Evolutionary conservation across 2,888 invertebrate genomes (phyloP), one percentile per base, ranked within the genome.

Genomic region (Dicyrtomina minuta): DNA sequence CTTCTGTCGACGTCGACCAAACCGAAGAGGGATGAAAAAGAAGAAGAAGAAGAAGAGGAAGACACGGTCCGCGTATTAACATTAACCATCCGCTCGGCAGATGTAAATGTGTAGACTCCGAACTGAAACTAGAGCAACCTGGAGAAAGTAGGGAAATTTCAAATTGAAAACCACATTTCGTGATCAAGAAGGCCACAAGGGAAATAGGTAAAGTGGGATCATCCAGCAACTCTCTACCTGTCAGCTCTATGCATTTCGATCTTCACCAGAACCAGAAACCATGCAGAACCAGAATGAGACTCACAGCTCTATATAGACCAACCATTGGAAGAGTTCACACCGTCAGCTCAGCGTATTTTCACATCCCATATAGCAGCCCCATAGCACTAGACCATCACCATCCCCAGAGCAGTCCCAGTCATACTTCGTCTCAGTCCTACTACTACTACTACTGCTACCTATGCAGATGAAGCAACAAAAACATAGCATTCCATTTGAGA

Each of bases 101-200:
- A n/a, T n/a, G n/a, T n/a, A n/a, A n/a, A n/a, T n/a, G n/a, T n/a
- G n/a, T n/a, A n/a, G n/a, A n/a, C n/a, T n/a, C n/a, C n/a, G n/a
- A n/a, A n/a, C n/a, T n/a, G n/a, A n/a, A n/a, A n/a, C n/a, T n/a
- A n/a, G 27, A 55, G 55, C 24, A 55, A 55, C 22, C 22, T 27
- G 33, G 33, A 33, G 33, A 33, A 33, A 55, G 24, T 55, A 26
- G 15, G 55, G 27, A 55, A 55, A 55, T 55, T 24, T 26, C 15
- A 10, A 27, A 55, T 24, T 27, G 55, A 55, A 55, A 27, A 55
- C 55, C 55, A 55, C 55, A 55, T 55, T 27, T 27, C 55, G 26
- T 55, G 55, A 55, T 27, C 55, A 27, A 60, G 61, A 26, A 44
- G 64, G 64, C 51, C 64, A 64, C 64, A 64, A 39, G 64, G 64